phyloP scores from a whole-genome alignment of 2,888 invertebrate species.

The Lasioglossum figueresi region DNA sequence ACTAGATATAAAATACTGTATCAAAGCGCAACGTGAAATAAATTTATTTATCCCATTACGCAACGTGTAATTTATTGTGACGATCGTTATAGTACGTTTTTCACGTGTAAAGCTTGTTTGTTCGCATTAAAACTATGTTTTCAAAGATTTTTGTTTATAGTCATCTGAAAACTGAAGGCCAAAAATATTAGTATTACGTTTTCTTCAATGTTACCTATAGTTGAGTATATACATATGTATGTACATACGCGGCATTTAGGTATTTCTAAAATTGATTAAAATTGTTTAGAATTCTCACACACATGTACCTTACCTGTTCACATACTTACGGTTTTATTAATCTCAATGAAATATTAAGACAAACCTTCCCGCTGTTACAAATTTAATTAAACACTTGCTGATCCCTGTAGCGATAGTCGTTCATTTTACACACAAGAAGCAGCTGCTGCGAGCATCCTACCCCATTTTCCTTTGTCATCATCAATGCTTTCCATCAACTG shows the following conservation, averaged over 20 bases:
- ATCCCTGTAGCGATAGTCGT: slow-evolving; percentile 60
- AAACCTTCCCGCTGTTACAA: slow-evolving; percentile 67
- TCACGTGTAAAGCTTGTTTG: slow-evolving; percentile 8
- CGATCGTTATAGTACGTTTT: slow-evolving; percentile 13
- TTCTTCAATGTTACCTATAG: slow-evolving; percentile 42
- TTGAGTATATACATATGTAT: slow-evolving; percentile 8
- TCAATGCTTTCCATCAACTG: slow-evolving; percentile 66
- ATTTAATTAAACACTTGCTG: slow-evolving; percentile 68
- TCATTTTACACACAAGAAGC: slow-evolving; percentile 57
- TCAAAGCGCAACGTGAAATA: slow-evolving; percentile 33
- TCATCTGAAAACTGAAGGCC: slow-evolving; percentile 77
- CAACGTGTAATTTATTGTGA: slow-evolving; percentile 33
- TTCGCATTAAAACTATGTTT: slow-evolving; percentile 23
- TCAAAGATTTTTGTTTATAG: slow-evolving; percentile 34
- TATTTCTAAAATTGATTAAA: not conserved
- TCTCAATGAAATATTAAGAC: slow-evolving; percentile 57
- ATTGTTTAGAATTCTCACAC: slow-evolving; percentile 22
- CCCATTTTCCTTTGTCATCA: slow-evolving; percentile 55
- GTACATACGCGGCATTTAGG: not conserved
- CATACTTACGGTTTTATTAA: slow-evolving; percentile 76
- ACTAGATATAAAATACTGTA: slow-evolving; percentile 18
- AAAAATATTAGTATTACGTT: slow-evolving; percentile 65
- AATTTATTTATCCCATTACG: slow-evolving; percentile 35
- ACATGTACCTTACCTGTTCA: slow-evolving; percentile 77
- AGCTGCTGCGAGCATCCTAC: slow-evolving; percentile 54